Evolutionary conservation across 2,797 vertebrate genomes (phyloP).

Genomic region (Buceros bicornis): DNA sequence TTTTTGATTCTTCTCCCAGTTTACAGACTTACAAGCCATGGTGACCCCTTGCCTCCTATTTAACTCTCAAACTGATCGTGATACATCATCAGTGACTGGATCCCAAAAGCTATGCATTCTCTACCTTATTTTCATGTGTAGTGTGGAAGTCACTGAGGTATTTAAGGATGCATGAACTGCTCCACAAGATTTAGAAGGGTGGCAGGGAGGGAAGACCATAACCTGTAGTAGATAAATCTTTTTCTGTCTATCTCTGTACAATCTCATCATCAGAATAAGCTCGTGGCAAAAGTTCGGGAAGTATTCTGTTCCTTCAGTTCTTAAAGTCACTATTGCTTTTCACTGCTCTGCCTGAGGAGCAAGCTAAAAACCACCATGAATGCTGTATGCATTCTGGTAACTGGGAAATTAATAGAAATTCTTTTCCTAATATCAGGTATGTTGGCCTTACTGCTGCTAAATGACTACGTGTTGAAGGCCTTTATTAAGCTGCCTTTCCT

Average conservation of each 20-base stretch:
- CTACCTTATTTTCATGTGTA: background rate
- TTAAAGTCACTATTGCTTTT: background rate
- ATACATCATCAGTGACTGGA: background rate
- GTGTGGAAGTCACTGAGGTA: background rate
- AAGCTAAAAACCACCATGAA: background rate
- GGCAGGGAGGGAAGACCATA: background rate
- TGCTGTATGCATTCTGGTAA: background rate
- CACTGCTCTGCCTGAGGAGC: background rate
- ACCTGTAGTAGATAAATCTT: background rate
- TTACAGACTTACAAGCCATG: background rate
- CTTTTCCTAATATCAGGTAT: background rate
- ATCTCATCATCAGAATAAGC: background rate
- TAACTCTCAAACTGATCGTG: accelerated
- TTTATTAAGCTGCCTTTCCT: background rate
- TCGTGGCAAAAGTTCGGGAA: background rate
- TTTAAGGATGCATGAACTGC: background rate
- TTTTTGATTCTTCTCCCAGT: background rate
- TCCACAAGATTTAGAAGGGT: background rate
- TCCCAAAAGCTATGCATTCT: background rate
- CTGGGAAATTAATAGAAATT: background rate
- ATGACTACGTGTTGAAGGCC: background rate
- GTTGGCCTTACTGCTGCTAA: background rate
- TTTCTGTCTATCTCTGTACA: background rate
- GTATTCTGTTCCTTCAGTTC: background rate
- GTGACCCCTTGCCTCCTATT: background rate